Evolutionary conservation across 1,140 invertebrate species (phyloP), one percentile per base, ranked within the genome.

Genomic region (Trichonephila clavipes): DNA sequence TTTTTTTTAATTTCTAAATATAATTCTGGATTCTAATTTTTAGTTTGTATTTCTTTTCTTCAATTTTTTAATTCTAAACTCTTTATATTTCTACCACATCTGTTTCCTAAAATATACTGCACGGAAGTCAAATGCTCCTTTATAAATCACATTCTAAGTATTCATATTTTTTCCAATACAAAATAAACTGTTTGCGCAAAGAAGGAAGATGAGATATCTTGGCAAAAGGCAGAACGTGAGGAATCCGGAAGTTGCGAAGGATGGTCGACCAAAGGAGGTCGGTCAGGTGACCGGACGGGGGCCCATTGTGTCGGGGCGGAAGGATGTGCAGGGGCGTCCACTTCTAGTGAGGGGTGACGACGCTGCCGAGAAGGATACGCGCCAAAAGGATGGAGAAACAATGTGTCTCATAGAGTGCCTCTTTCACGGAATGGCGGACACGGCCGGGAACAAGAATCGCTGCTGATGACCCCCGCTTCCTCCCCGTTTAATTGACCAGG

Each of bases 331-430:
- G 66, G 66, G 66, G 66, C 66, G 66, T 51, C 51, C 10, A 51
- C 51, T 51, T 51, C 51, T 51, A 51, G 51, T 51, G 51, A 51
- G 51, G 51, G 51, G 51, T 51, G 51, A 51, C 51, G 51, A 51
- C 51, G 51, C 10, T 51, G 66, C 66, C 24, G n/a, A n/a, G n/a
- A 24, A 24, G 24, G 66, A 69, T 24, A 24, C 66, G 66, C 2
- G 10, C 66, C 28, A 24, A 69, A 34, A 82, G 81, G 81, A 82
- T 82, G 44, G 81, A 51, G 81, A 82, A 82, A 82, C 81, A 82
- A 82, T 82, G 81, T 82, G 81, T 82, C 81, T 82, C 81, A 82
- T 82, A 82, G 81, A 82, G 34, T 82, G 34, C 44, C 28, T 19
- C 34, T 44, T 51, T 40, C 44, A 82, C 81, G 81, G 66, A 24